Base-by-base conservation (phyloP, 2,888 invertebrate species). In the Leptinotarsa tumamoca region DNA sequence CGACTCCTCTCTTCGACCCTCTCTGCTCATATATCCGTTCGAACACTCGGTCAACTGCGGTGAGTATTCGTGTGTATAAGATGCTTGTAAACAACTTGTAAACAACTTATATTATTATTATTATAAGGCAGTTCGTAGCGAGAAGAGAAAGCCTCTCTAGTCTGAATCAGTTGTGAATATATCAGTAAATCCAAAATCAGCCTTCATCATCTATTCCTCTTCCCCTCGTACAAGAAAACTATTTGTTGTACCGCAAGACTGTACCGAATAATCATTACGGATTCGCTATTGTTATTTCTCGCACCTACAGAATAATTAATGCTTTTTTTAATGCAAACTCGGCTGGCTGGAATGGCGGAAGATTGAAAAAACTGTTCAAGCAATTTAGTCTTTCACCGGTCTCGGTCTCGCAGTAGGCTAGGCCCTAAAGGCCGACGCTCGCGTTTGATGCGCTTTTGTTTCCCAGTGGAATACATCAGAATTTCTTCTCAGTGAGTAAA, bases 221-320 rank as follows among this genome's bases (percentile, higher is more conserved):
- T 4, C 15, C 66, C 69, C 72, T 70, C 69, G 67, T 72, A 72
- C 21, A 70, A 21, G 67, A 58, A 71, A 69, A 70, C 67, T 52
- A 71, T 71, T 70, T 71, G 52, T 23, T 71, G 61, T 67, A 66
- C 71, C 61, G 70, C 52, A 43, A 72, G 67, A 63, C 63, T 67
- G 68, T 50, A 33, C 67, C 58, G 33, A 67, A 72, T 68, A 73
- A 72, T 68, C 75, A 75, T 80, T 76, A 80, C 73, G 74, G 73
- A 80, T 79, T 72, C 74, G 70, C 76, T 72, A 80, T 80, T 80
- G 80, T 80, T 79, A 69, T 67, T 67, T 75, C 77, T 72, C 75
- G 74, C 77, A 71, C 77, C 78, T 77, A 52, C 27, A 21, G 80
- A 80, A 80, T 80, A 78, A 76, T 77, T 78, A 79, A 77, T 77